Evolutionary conservation across 2,113 vertebrate genomes (phyloP), one percentile per base, ranked within the genome.

Genomic region (Sinocyclocheilus rhinocerous): DNA sequence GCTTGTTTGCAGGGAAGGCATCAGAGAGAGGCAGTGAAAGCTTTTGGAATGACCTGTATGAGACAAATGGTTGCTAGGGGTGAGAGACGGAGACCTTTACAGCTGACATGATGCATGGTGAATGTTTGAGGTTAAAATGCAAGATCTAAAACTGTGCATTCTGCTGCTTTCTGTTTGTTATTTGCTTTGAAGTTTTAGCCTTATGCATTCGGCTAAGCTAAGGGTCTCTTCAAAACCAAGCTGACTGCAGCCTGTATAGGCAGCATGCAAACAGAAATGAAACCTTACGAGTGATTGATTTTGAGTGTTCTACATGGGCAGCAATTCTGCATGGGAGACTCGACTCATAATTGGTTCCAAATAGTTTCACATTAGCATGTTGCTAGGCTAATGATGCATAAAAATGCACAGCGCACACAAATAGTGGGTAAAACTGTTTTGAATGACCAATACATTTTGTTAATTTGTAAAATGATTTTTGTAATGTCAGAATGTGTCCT

Each of bases 11-110:
- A 33, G 29, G 29, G 29, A 85, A 88, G 85, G 65, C 80, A 85
- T 90, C 80, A 85, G 55, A 76, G 26, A 18, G 29, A 63, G n/a
- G 26, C n/a, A n/a, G 36, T 86, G 69, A 83, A 77, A 81, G 80
- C 73, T 63, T 73, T 39, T 24, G 61, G 63, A 76, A 76, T 50
- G 59, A 65, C 77, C 67, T 65, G 29, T 57, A 65, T 55, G 26
- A 65, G 57, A 81, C 59, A 76, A 76, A 67, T 67, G 50, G 13
- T 33, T 33, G 33, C 29, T 1, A 15, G 0, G 22, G 67, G 61
- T 76, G 57, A 82, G 24, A 85, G 16, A 70, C 76, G 5, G 29
- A 75, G 20, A 61, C 81, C 65, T 78, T 79, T 67, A 57, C 50
- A 52, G 29, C 11, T 18, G 18, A 59, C 16, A 22, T 45, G 76